Evolutionary conservation across 2,797 vertebrate genomes (phyloP), one percentile per base, ranked within the genome.

Genomic region (Phoxinus dragarum): DNA sequence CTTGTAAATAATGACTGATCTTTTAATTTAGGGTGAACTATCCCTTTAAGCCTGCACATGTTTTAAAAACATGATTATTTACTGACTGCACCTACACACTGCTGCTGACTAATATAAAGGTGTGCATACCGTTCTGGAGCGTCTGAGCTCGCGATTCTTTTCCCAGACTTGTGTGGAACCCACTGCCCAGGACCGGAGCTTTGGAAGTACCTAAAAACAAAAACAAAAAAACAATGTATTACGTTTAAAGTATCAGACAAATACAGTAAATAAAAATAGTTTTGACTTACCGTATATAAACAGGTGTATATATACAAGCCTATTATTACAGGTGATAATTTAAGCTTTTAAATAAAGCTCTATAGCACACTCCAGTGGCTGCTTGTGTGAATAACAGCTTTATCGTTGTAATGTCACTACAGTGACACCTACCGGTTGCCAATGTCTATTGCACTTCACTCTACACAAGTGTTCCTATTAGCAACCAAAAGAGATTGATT

Each of bases 81-180:
- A 12, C 34, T 16, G 34, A 76, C 52, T 76, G 74, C 74, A 76
- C 49, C 64, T 69, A n/a, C 21, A 47, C n/a, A 34, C 9, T 21
- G 42, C 12, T 75, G 64, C 27, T 83, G 52, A 71, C 34, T 27
- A 56, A 67, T 19, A 67, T 23, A 56, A 61, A 73, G 47, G 8
- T 61, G 31, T 66, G 23, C 85, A 74, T 71, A 98, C 97, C 98
- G 0, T 96, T 97, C 92, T 98, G 97, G 16, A 99, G 96, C 0
- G 98, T 98, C 90, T 98, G 98, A 2, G 97, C 97, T 88, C 97
- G 93, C 7, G 94, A 98, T 92, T 98, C 97, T 92, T 98, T 99
- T 19, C 97, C 97, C 54, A 99, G 93, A 59, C 96, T 97, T 81
- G 96, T 97, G 1, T 98, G 97, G 92, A 99, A 98, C 76, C 97